A percentile compares a stretch with the other conserved stretches of the same genome.
Conservation (phyloP, 1,140 invertebrate genomes). For the Drosophila nikananu region DNA sequence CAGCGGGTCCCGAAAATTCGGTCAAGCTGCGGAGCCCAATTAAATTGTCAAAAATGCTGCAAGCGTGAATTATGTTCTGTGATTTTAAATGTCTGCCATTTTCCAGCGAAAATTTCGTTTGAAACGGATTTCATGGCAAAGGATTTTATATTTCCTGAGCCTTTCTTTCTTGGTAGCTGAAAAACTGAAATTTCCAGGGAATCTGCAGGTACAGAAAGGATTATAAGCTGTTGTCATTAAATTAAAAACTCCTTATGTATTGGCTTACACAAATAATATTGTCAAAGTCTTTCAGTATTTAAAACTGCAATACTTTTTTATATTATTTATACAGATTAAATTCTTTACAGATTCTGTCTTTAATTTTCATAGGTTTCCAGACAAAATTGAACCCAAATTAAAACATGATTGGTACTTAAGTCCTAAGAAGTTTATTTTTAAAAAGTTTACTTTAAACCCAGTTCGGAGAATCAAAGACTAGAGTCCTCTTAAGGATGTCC, state of each 20-base stretch:
- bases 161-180: not conserved
- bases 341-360: not conserved
- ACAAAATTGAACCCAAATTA: not conserved
- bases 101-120: conserved; percentile 22
- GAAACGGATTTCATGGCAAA: conserved; percentile 28
- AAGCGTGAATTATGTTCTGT: conserved; percentile 62
- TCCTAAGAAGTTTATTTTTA: not conserved
- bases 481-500: conserved; percentile 34
- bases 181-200: not conserved
- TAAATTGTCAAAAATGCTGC: conserved; percentile 73
- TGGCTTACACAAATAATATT: not conserved
- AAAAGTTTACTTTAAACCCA: not conserved
- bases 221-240: not conserved
- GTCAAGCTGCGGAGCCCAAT: conserved; percentile 47
- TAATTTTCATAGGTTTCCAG: not conserved
- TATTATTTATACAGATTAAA: not conserved
- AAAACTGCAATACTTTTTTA: not conserved
- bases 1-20: conserved; percentile 1
- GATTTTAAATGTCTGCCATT: conserved; percentile 59
- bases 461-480: conserved; percentile 26
- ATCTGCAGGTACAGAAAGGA: not conserved
- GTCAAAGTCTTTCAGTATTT: not conserved
- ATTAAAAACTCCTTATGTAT: not conserved
- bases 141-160: conserved; percentile 20
- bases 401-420: not conserved